phyloP scores from a whole-genome alignment of 2,113 vertebrate species.

The Taxidea taxus region DNA sequence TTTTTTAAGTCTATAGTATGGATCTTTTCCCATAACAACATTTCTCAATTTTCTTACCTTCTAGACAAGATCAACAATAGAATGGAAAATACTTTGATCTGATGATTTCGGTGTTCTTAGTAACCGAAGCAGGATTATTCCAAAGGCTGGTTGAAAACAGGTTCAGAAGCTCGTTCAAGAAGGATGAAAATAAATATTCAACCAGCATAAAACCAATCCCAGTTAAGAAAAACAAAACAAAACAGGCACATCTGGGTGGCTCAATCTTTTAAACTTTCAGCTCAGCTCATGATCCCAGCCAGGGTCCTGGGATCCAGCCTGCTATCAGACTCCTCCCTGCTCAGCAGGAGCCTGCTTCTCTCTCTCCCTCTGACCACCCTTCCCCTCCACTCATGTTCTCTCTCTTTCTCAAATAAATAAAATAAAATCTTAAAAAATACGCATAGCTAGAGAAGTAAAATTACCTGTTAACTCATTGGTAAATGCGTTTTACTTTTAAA shows the following conservation, averaged over 20 bases:
- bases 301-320: background rate
- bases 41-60: background rate
- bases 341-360: background rate
- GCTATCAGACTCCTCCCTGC: background rate
- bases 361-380: background rate
- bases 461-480: background rate
- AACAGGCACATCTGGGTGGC: background rate
- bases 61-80: background rate
- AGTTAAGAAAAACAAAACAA: background rate
- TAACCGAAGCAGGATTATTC: background rate
- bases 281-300: background rate
- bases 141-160: background rate
- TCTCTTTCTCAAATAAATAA: background rate
- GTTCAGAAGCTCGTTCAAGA: background rate
- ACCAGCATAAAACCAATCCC: background rate
- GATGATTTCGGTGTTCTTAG: background rate
- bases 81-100: background rate
- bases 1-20: background rate
- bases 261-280: background rate
- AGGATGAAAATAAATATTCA: background rate
- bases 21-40: background rate
- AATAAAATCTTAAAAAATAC: background rate
- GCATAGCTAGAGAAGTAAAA: background rate
- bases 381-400: background rate
- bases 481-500: background rate